Evolutionary conservation across 2,113 vertebrate species (phyloP).

Genomic region (Cryptotis parvus): DNA sequence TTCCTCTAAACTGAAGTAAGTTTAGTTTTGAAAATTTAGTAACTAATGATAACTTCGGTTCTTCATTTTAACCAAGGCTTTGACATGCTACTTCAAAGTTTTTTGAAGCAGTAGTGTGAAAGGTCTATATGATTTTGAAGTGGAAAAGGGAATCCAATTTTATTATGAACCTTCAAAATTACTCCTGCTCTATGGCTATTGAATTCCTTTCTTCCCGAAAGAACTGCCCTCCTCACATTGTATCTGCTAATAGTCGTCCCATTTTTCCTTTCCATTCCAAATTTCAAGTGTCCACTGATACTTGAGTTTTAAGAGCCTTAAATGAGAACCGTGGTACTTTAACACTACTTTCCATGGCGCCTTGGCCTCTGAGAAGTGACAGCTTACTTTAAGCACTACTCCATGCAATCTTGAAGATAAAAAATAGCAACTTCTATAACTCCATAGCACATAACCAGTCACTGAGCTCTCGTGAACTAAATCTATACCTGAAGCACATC

Average conservation of each 20-base stretch:
- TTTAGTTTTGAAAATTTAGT: conserved; percentile 28
- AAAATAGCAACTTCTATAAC: not conserved
- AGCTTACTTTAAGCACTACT: not conserved
- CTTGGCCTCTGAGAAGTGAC: not conserved
- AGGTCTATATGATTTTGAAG: not conserved
- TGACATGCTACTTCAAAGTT: not conserved
- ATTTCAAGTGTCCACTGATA: not conserved
- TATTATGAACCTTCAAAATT: not conserved
- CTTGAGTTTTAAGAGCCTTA: not conserved
- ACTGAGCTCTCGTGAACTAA: not conserved
- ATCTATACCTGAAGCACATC: not conserved
- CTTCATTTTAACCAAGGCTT: not conserved
- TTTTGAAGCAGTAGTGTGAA: not conserved
- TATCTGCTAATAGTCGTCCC: not conserved
- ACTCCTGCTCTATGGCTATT: not conserved
- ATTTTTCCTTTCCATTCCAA: not conserved
- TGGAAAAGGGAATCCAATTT: not conserved
- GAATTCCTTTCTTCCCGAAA: conserved; percentile 28
- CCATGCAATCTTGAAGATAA: not conserved
- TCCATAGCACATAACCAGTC: not conserved
- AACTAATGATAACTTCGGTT: not conserved
- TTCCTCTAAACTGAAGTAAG: conserved; percentile 3
- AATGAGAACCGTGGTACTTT: not conserved
- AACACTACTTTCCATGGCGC: not conserved
- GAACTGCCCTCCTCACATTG: not conserved